Conservation (phyloP, 2,113 vertebrate genomes). For the Channa maculata region DNA sequence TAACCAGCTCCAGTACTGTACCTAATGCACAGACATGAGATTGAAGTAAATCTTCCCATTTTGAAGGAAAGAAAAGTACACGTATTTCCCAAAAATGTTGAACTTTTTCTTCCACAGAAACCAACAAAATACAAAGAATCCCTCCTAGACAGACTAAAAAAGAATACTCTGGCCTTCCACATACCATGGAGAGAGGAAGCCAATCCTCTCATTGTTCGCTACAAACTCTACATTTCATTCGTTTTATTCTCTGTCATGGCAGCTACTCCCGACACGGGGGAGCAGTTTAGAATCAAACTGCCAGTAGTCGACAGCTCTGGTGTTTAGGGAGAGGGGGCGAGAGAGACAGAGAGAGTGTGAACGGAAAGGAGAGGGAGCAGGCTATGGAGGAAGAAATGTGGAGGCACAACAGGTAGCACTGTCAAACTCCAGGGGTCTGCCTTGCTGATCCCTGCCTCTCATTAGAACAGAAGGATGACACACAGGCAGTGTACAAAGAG, state of each 20-base stretch:
- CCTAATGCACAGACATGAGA: neutral
- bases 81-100: constrained; percentile 7
- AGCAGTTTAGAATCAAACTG: constrained; percentile 79
- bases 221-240: constrained; percentile 70
- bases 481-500: constrained; percentile 42
- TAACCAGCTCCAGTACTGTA: neutral
- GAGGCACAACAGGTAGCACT: constrained; percentile 76
- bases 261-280: constrained; percentile 70
- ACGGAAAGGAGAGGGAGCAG: constrained; percentile 13
- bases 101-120: constrained; percentile 15
- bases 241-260: constrained; percentile 76
- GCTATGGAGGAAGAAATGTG: constrained; percentile 45
- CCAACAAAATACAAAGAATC: constrained; percentile 28
- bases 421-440: constrained; percentile 73
- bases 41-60: neutral
- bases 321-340: constrained; percentile 65
- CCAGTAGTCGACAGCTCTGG: constrained; percentile 78
- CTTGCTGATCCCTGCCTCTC: constrained; percentile 73
- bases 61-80: constrained; percentile 18
- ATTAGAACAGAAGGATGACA: constrained; percentile 80
- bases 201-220: constrained; percentile 54
- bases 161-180: constrained; percentile 37
- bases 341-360: constrained; percentile 28
- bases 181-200: constrained; percentile 40
- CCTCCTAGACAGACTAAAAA: constrained; percentile 1